Base-by-base conservation (phyloP, 2,888 invertebrate genomes). In the Cheilosia vernalis region DNA sequence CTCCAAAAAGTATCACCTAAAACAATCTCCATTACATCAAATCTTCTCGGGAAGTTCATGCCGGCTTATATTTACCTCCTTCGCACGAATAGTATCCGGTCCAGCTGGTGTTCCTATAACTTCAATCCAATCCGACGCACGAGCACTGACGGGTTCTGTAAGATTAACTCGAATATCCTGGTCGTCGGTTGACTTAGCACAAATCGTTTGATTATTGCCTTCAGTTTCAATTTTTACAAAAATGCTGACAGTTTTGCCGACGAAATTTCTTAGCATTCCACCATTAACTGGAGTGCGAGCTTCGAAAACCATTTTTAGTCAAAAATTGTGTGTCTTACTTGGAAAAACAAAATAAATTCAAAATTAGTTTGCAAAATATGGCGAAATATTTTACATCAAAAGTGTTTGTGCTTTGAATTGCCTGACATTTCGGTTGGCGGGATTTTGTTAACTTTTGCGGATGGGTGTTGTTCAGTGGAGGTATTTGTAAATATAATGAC, bases 1-100 rank as follows among this genome's bases (percentile, higher is more conserved):
- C 90, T 2, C 90, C 89, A 66, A 92, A 92, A n/a, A 90, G 88
- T 9, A 92, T 90, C 0, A 90, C 89, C 92, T 92, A 82, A 2
- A 88, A 27, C 1, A 86, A 56, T n/a, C 0, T 10, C 1, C 13
- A 70, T 72, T 63, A 51, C 2, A 42, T 4, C 33, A 19, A 40
- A 13, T 3, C 4, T 42, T 44, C 21, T 37, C 61, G 10, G 2
- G 2, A n/a, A 17, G 13, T 4, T 4, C 4, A 37, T 13, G 13
- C 37, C 13, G 37, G 2, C 13, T 13, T n/a, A 53, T 51, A 73
- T 37, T 53, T 70, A 91, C 92, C 88, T 92, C 92, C 63, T 89
- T 90, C 21, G 89, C 91, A 7, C 89, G 88, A 60, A 92, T 88
- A 6, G 88, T 66, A 70, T 90, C 89, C 1, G 85, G 73, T 1